Evolutionary conservation across 2,888 invertebrate genomes (phyloP).

Genomic region (Epinotia nisella): DNA sequence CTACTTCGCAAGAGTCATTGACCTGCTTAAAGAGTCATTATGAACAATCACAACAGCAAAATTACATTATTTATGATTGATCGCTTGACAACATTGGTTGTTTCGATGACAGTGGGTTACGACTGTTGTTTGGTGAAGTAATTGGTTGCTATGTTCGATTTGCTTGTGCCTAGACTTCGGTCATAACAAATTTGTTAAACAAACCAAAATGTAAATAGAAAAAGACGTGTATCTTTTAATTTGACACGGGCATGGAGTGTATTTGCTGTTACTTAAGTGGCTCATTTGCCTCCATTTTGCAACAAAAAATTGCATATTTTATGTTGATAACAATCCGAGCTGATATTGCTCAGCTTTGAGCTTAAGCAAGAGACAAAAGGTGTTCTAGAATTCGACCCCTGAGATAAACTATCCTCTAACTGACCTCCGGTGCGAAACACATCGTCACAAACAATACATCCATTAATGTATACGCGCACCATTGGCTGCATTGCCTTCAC

Average conservation of each 20-base stretch:
- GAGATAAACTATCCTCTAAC: slow-evolving; percentile 18
- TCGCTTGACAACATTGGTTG: slow-evolving; percentile 26
- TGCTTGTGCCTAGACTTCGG: neutral
- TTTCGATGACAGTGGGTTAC: slow-evolving; percentile 33
- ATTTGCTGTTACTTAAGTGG: neutral
- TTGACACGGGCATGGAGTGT: neutral
- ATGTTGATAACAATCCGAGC: too few species aligned
- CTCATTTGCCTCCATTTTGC: too few species aligned
- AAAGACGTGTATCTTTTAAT: neutral
- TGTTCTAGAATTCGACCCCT: neutral
- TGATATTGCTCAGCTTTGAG: neutral
- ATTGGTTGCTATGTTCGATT: neutral
- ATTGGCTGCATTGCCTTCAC: slow-evolving; percentile 41
- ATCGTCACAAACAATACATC: slow-evolving; percentile 35
- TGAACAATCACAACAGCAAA: slow-evolving; percentile 28
- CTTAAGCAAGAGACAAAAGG: neutral
- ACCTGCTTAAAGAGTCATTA: slow-evolving; percentile 34
- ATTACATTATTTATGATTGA: slow-evolving; percentile 37
- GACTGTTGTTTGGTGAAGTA: slow-evolving; percentile 14
- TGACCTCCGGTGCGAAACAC: slow-evolving; percentile 29
- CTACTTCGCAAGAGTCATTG: slow-evolving; percentile 38
- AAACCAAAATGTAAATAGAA: neutral
- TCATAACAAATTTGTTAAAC: neutral
- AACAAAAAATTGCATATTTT: too few species aligned
- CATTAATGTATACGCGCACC: slow-evolving; percentile 28